Percentiles rank a stretch among this genome's conserved stretches.
Conservation (phyloP, 53 echinoderm and acorn worm species). For the Patiria pectinifera region DNA sequence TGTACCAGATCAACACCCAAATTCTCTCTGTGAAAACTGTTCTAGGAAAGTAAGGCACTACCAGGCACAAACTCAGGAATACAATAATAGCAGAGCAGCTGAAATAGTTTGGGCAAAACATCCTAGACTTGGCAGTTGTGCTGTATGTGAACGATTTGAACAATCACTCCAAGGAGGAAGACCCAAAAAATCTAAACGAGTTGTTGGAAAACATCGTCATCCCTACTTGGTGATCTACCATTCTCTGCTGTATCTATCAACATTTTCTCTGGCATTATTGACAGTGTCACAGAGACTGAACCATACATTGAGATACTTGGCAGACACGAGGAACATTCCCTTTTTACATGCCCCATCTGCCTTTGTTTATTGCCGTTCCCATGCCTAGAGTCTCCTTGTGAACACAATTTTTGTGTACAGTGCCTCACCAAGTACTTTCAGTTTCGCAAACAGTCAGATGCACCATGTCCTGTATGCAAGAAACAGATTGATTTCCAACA, state of each 20-base stretch:
- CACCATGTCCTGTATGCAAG: constrained; percentile 14
- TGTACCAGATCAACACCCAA: neutral
- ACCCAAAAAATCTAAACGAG: neutral
- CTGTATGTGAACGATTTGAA: neutral
- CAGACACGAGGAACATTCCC: constrained; percentile 2
- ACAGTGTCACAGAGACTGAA: neutral
- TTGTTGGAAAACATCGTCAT: neutral
- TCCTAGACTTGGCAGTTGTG: neutral
- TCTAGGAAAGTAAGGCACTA: constrained; percentile 22
- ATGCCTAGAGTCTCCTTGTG: constrained; percentile 8
- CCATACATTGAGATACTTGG: neutral
- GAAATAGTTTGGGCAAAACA: constrained; percentile 12
- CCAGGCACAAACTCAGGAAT: constrained; percentile 17
- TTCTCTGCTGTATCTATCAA: neutral
- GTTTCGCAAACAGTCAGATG: neutral
- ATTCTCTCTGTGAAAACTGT: constrained; percentile 12
- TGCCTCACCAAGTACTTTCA: constrained; percentile 15
- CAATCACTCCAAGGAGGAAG: neutral
- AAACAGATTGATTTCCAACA: neutral
- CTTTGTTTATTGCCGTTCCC: constrained; percentile 19
- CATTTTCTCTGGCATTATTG: neutral
- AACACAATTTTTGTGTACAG: constrained; percentile 5
- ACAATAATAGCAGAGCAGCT: neutral
- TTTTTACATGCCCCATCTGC: constrained; percentile 23
- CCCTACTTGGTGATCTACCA: neutral